These are phyloP conservation scores for Sparidentex hasta DNA, from an alignment of 2,797 vertebrate genomes.

Conservation along the genomic window DNA sequence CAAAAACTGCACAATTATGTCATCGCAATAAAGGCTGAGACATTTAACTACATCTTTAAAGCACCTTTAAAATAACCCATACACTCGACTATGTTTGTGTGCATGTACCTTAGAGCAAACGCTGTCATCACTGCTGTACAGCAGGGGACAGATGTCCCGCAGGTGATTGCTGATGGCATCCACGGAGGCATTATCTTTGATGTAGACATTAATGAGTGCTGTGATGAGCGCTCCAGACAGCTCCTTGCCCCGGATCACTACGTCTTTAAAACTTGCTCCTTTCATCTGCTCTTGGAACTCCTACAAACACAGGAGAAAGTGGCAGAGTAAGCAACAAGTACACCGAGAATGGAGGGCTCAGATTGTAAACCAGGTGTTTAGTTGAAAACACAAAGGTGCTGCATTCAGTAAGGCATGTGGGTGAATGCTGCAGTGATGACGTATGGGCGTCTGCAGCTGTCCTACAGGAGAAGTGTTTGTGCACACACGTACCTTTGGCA, in stretches of 20 bases:
- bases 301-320: slow-evolving; percentile 73
- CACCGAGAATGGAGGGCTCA: background rate
- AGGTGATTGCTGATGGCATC: slow-evolving; percentile 95
- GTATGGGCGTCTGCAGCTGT: slow-evolving; percentile 16
- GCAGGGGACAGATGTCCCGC: slow-evolving; percentile 94
- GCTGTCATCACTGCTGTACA: slow-evolving; percentile 96
- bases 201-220: slow-evolving; percentile 96
- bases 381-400: slow-evolving; percentile 14
- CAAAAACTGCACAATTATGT: background rate
- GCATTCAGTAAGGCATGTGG: slow-evolving; percentile 4
- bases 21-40: slow-evolving; percentile 2
- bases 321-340: background rate
- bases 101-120: slow-evolving; percentile 94
- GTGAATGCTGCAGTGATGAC: slow-evolving; percentile 2
- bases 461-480: slow-evolving; percentile 3
- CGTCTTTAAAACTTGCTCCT: slow-evolving; percentile 93
- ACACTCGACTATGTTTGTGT: background rate
- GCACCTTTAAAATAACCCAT: background rate
- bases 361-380: background rate
- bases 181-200: slow-evolving; percentile 95
- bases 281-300: slow-evolving; percentile 97
- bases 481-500: slow-evolving; percentile 91
- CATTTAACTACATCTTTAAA: background rate
- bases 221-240: slow-evolving; percentile 94
- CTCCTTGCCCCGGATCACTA: slow-evolving; percentile 94